phyloP scores from a whole-genome alignment of 2,113 vertebrate genomes.

The Anarrhichthys ocellatus region DNA sequence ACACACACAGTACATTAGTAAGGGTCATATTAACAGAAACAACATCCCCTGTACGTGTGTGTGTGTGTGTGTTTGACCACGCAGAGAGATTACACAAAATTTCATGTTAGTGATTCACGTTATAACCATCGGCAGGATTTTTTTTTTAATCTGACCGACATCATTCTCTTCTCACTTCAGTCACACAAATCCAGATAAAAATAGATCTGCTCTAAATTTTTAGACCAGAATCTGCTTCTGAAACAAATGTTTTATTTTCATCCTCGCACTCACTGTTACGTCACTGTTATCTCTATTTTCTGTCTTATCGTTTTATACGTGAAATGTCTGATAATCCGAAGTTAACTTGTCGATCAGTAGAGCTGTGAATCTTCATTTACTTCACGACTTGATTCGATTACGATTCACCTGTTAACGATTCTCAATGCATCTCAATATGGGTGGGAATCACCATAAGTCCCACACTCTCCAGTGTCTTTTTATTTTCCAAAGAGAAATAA shows the following conservation, averaged over 20 bases:
- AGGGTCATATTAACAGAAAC: neutral
- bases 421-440: too few relatives aligned
- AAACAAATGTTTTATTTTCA: neutral
- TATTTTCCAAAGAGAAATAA: neutral
- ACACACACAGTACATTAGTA: constrained; percentile 3
- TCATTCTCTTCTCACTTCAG: constrained; percentile 3
- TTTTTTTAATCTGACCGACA: neutral
- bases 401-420: too few relatives aligned
- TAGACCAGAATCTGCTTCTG: neutral
- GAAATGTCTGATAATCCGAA: neutral
- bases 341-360: too few relatives aligned
- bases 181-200: constrained; percentile 20
- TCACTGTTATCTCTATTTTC: neutral
- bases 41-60: neutral
- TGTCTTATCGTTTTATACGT: neutral
- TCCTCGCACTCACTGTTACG: neutral
- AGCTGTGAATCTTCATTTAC: neutral
- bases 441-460: too few relatives aligned
- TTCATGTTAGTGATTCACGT: constrained; percentile 11
- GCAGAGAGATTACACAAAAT: constrained; percentile 36
- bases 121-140: constrained; percentile 8
- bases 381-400: too few relatives aligned
- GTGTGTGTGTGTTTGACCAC: neutral
- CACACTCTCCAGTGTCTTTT: neutral
- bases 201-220: neutral